Evolutionary conservation across 1,140 invertebrate species (phyloP).

Genomic region (Lepidostoma basale): DNA sequence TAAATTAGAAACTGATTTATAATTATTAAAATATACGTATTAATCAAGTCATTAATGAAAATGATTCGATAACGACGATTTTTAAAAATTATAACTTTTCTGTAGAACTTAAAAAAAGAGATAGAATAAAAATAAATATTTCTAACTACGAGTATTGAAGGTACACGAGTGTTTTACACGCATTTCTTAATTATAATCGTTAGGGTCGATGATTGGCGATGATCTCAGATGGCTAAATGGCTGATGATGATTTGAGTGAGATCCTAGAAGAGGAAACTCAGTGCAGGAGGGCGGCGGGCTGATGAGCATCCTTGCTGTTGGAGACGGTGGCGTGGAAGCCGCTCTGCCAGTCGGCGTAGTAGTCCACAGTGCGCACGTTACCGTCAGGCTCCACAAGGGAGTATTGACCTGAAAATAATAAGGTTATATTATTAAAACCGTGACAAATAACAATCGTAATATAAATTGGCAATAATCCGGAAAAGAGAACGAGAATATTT

Average conservation of each 20-base stretch:
- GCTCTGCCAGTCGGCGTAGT: conserved; percentile 78
- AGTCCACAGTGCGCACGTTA: conserved; percentile 76
- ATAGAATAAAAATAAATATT: too few relatives aligned
- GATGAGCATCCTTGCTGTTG: conserved; percentile 65
- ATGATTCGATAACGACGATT: too few relatives aligned
- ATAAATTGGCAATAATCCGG: too few relatives aligned
- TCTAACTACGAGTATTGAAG: conserved; percentile 39
- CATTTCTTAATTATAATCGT: conserved; percentile 13
- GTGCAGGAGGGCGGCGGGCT: conserved; percentile 3
- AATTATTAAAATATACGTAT: too few relatives aligned
- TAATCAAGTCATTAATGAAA: too few relatives aligned
- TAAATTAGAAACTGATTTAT: too few relatives aligned
- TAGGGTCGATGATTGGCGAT: neutral
- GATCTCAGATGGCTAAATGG: neutral
- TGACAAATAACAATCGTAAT: too few relatives aligned
- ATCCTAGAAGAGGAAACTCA: neutral
- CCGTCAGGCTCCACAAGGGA: conserved; percentile 79
- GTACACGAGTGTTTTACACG: conserved; percentile 28
- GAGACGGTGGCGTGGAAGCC: conserved; percentile 78
- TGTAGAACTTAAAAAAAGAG: too few relatives aligned
- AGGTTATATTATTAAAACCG: neutral
- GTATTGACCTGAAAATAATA: conserved; percentile 67
- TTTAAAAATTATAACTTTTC: too few relatives aligned
- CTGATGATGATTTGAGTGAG: conserved; percentile 7
- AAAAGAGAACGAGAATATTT: too few relatives aligned